These are phyloP conservation scores for Myocastor coypus DNA, from an alignment of 2,113 vertebrate species.

Conservation along the genomic window DNA sequence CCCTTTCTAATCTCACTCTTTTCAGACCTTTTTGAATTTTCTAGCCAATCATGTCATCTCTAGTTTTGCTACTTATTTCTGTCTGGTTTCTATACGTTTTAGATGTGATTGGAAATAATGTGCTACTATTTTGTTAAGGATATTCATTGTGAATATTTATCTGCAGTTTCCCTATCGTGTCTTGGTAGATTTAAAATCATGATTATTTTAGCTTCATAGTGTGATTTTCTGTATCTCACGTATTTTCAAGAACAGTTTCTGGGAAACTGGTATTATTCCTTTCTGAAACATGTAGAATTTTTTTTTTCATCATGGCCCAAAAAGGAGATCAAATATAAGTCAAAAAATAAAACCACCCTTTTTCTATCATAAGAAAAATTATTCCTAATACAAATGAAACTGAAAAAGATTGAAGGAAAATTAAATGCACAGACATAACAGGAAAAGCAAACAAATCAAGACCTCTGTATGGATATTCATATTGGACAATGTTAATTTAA, in stretches of 20 bases:
- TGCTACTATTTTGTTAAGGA: not conserved
- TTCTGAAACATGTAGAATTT: not conserved
- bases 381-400: not conserved
- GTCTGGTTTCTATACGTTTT: not conserved
- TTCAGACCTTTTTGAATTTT: not conserved
- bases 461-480: not conserved
- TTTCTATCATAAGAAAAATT: not conserved
- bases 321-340: not conserved
- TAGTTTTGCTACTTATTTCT: not conserved
- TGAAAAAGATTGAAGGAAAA: slow-evolving; percentile 39
- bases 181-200: not conserved
- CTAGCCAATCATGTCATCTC: not conserved
- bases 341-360: not conserved
- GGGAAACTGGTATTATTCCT: not conserved
- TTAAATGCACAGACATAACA: not conserved
- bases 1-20: not conserved
- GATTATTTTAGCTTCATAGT: not conserved
- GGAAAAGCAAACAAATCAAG: slow-evolving; percentile 37
- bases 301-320: not conserved
- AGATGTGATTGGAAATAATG: not conserved
- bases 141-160: not conserved
- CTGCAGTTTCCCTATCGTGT: not conserved
- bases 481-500: slow-evolving; percentile 38
- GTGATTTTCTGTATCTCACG: not conserved
- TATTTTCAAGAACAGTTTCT: not conserved